Conservation (phyloP, 1,140 invertebrate species). For the Lasioglossum albipes region DNA sequence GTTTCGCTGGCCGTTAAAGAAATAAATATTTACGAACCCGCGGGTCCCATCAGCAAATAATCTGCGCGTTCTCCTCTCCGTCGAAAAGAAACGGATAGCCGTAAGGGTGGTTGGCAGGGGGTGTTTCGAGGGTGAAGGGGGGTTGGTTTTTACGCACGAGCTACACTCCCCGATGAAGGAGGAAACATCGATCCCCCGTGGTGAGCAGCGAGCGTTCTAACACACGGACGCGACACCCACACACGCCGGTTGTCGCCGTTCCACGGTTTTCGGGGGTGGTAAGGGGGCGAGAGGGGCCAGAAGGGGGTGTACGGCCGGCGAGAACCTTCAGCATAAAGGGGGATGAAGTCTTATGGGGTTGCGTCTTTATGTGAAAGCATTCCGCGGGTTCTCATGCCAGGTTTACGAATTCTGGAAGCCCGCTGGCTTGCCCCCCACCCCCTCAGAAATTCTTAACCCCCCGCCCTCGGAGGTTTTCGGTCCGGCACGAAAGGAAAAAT, state of each 20-base stretch:
- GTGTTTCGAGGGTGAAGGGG: constrained; percentile 14
- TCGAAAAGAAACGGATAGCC: constrained; percentile 27
- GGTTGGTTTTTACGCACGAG: constrained; percentile 68
- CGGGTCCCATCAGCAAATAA: constrained; percentile 13
- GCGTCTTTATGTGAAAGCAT: constrained; percentile 73
- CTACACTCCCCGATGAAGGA: constrained; percentile 64
- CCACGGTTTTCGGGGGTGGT: constrained; percentile 48
- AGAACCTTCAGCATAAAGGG: constrained; percentile 73
- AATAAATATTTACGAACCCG: constrained; percentile 7
- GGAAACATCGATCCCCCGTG: constrained; percentile 62
- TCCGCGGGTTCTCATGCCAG: constrained; percentile 73
- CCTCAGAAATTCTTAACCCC: too few species aligned
- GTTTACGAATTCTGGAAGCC: constrained; percentile 71
- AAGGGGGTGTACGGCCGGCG: background rate
- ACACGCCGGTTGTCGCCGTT: background rate
- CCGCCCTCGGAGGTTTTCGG: constrained; percentile 32
- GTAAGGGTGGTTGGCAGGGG: constrained; percentile 55
- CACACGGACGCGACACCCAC: background rate
- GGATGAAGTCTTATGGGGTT: constrained; percentile 76
- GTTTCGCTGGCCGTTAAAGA: background rate
- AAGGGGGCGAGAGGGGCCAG: too few species aligned
- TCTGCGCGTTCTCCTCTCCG: background rate
- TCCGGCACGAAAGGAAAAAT: constrained; percentile 36
- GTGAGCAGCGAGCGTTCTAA: constrained; percentile 5
- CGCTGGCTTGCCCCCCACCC: constrained; percentile 1